Evolutionary conservation across 2,888 invertebrate species (phyloP), one percentile per base, ranked within the genome.

Genomic region (Nomada fabriciana): DNA sequence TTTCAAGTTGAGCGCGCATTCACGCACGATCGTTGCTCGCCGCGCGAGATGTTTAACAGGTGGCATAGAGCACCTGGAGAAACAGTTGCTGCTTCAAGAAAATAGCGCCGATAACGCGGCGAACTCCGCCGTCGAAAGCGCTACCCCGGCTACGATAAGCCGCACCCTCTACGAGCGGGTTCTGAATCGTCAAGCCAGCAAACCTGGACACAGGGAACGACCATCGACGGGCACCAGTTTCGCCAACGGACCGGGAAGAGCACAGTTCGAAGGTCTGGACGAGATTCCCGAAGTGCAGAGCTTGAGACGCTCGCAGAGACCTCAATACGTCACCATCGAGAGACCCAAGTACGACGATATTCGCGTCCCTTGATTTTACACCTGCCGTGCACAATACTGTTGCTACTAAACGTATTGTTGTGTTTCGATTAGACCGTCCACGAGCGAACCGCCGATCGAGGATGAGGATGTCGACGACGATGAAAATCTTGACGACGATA

Each of bases 51-150:
- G 25, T 57, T n/a, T n/a, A 3, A 25, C 88, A 96, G 97, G 97
- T 85, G 98, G 98, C 20, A 96, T 98, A 1, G 98, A 98, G 91
- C 97, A 98, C 90, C 93, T 98, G 20, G 98, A 98, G 93, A 98
- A 97, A 90, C 97, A 97, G 82, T 93, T 98, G 20, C 94, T 95
- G 42, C 91, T 95, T 9, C 95, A 95, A 87, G 95, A 94, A 11
- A 95, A 95, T 67, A 82, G 79, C 25, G 81, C 89, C 47, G 95
- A 93, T 0, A 88, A 94, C 0, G 94, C 79, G 13, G 94, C 79
- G 10, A 84, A 74, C n/a, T 72, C 84, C 7, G 85, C 73, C 13
- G 83, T 74, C 43, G 91, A 90, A 36, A 85, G 82, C 11, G 95
- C 95, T 0, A 96, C 97, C 0, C 95, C 96, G 13, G 94, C 96